phyloP scores from a whole-genome alignment of 2,113 vertebrate species.

The Poecile atricapillus region DNA sequence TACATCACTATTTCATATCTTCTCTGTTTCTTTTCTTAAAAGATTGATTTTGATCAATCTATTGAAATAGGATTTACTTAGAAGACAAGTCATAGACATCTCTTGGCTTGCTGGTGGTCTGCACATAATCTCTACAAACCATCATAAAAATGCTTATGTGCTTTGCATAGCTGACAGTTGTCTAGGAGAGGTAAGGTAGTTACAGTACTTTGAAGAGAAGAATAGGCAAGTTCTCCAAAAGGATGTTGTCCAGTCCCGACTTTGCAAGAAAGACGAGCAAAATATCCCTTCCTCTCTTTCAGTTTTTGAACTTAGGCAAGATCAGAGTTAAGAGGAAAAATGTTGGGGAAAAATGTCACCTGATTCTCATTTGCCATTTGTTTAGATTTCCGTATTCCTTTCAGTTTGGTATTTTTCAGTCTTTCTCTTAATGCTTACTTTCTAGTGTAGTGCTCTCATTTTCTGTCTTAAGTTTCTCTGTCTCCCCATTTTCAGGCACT shows the following conservation, averaged over 20 bases:
- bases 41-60: background rate
- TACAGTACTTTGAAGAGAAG: background rate
- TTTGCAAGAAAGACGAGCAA: background rate
- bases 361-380: background rate
- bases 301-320: background rate
- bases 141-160: background rate
- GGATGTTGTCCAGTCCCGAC: background rate
- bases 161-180: background rate
- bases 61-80: background rate
- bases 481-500: background rate
- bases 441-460: background rate
- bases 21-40: background rate
- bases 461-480: background rate
- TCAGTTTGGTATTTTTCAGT: background rate
- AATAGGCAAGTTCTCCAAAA: background rate
- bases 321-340: background rate
- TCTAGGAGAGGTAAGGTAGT: background rate
- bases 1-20: background rate
- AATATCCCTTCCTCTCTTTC: background rate
- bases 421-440: background rate
- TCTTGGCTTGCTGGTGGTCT: background rate
- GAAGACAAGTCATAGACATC: background rate
- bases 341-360: fast-evolving
- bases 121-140: background rate
- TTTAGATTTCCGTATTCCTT: background rate